These are phyloP conservation scores for Chondrilla cf. caribensis DNA, from an alignment of 37 sponge, comb jelly and placozoan genomes.

Conservation along the genomic window DNA sequence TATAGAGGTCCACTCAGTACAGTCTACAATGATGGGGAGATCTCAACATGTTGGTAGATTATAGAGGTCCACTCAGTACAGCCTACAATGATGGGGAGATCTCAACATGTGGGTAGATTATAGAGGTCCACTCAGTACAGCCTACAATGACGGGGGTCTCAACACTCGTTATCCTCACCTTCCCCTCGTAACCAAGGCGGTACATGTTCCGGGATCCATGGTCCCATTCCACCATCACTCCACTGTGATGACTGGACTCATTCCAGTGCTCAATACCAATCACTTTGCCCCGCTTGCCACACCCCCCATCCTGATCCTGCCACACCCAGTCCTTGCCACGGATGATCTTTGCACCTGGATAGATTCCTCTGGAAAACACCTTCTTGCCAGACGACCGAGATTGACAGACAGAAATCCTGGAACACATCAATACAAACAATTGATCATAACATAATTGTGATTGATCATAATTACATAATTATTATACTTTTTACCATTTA, in stretches of 20 bases:
- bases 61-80: too few relatives aligned
- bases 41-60: too few relatives aligned
- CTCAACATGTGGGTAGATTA: too few relatives aligned
- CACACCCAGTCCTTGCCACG: conserved; percentile 86
- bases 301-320: conserved; percentile 91
- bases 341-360: conserved; percentile 76
- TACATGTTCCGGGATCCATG: conserved; percentile 69
- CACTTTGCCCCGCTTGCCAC: conserved; percentile 72
- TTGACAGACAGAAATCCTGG: conserved; percentile 47
- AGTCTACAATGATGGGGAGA: too few relatives aligned
- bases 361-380: conserved; percentile 53
- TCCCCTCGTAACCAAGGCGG: conserved; percentile 73
- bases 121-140: too few relatives aligned
- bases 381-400: conserved; percentile 61
- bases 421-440: background rate
- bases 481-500: background rate
- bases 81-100: too few relatives aligned
- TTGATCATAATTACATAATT: background rate
- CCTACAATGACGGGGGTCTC: too few relatives aligned
- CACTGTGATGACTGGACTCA: conserved; percentile 50
- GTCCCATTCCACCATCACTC: conserved; percentile 78
- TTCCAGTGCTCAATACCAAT: conserved; percentile 65
- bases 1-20: too few relatives aligned
- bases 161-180: conserved; percentile 49
- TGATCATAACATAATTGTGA: background rate